Evolutionary conservation across 2,888 invertebrate genomes (phyloP).

Genomic region (Drosophila kanekoi): DNA sequence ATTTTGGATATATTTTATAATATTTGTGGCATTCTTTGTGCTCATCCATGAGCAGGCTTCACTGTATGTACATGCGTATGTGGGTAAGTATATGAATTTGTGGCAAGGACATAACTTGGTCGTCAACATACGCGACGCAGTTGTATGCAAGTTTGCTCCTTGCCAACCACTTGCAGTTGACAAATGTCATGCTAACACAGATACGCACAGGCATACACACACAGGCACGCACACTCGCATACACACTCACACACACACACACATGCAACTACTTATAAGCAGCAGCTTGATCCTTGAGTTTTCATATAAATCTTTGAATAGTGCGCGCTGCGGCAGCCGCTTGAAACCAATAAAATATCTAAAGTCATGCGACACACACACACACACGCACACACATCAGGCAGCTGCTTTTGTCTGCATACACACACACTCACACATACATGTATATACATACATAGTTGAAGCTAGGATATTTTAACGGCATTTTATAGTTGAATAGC

Average conservation of each 20-base stretch:
- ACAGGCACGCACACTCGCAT: constrained; percentile 17
- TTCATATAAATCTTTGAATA: constrained; percentile 73
- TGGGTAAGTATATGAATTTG: constrained; percentile 47
- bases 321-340: constrained; percentile 44
- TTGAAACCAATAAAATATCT: constrained; percentile 57
- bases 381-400: constrained; percentile 3
- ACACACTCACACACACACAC: constrained; percentile 19
- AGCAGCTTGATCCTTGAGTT: constrained; percentile 70
- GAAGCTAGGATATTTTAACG: constrained; percentile 42
- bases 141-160: constrained; percentile 53
- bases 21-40: background rate
- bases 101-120: constrained; percentile 74
- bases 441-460: background rate
- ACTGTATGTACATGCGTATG: constrained; percentile 34
- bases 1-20: background rate
- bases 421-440: constrained; percentile 7
- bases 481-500: constrained; percentile 57
- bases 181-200: constrained; percentile 71
- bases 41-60: background rate
- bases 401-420: constrained; percentile 42
- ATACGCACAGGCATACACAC: constrained; percentile 36
- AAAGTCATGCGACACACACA: constrained; percentile 44
- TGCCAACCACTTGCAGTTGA: constrained; percentile 72
- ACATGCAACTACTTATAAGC: constrained; percentile 43
- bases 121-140: constrained; percentile 64